Evolutionary conservation across 1,140 invertebrate species (phyloP), one percentile per base, ranked within the genome.

Genomic region (Charaxes varanes): DNA sequence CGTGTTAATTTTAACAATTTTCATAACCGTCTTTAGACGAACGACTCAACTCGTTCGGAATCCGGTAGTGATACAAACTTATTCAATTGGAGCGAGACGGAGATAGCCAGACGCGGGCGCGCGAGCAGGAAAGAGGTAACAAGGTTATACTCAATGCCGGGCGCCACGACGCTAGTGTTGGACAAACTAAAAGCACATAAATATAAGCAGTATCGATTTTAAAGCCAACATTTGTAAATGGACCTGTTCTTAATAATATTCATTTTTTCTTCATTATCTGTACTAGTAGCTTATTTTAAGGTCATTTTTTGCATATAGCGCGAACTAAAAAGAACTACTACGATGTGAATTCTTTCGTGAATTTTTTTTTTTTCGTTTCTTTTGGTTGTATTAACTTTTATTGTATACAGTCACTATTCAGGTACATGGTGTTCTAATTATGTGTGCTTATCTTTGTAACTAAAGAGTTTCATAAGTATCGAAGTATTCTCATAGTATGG

Each of bases 131-230:
- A 40, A 36, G 53, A 45, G 24, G 33, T 51, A 63, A 57, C 76
- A 78, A 80, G 76, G 76, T 70, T 80, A 69, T 54, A 35, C 53
- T 69, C 74, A 79, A 54, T 73, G 74, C 60, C 72, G 55, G 41
- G 21, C 44, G 45, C 54, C 53, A 47, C 59, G 51, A 53, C 47
- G 59, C 56, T 57, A 55, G 53, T 51, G 50, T 27, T 49, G 53
- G 32, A 17, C 52, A 47, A 53, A 41, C 42, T 47, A 46, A 38
- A 51, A 56, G 30, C 50, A 36, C 57, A 57, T 57, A n/a, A n/a
- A 49, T 45, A 54, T 51, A 44, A 46, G 30, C 24, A 47, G 33
- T 43, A 56, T 56, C 35, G 33, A 50, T 35, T 41, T 44, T 44
- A 54, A 40, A 22, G 24, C 41, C 28, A 36, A 31, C 34, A 38